Base-by-base conservation (phyloP, 2,797 vertebrate genomes). In the Miichthys miiuy region DNA sequence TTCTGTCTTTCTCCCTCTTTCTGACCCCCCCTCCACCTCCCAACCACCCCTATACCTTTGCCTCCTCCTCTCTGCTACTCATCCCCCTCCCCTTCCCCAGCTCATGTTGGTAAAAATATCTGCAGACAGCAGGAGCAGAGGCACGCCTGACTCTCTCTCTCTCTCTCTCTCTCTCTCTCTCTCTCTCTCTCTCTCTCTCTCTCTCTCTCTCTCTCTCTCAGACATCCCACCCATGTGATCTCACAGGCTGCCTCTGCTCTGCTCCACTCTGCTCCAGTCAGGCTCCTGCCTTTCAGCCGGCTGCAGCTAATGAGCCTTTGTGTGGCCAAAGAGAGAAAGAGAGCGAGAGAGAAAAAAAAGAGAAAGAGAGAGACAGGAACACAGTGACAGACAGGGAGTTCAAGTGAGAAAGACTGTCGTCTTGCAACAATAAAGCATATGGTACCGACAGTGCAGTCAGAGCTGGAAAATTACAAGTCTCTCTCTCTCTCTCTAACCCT, bases 251-350 rank as follows among this genome's bases (percentile, higher is more conserved):
- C 90, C 95, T 96, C 87, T 86, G 86, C 92, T 90, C 89, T 72
- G 89, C 88, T 92, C 84, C 80, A 89, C 95, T 96, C 84, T 80
- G 85, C 89, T 91, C 89, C 96, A 96, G 95, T 95, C 95, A 96
- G 96, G 91, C 96, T 92, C 93, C 94, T 96, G 96, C 96, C 93
- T 95, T 95, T 96, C 96, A 93, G 96, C 96, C 92, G 96, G 96
- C 96, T 97, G 94, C 97, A 96, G 96, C 97, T 98, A 98, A 98
- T 98, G 97, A 98, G 97, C 95, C 97, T 99, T 98, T 99, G 97
- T 99, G 97, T 96, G 93, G 88, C 86, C 91, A 89, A 75, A 87
- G 82, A 78, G 83, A 80, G 56, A 69, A 61, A 78, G 57, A 74
- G 68, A 81, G 70, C 74, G 64, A 67, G 61, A 68, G 71, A 72